Conservation (phyloP, 1,140 invertebrate species). For the Heliconius himera region DNA sequence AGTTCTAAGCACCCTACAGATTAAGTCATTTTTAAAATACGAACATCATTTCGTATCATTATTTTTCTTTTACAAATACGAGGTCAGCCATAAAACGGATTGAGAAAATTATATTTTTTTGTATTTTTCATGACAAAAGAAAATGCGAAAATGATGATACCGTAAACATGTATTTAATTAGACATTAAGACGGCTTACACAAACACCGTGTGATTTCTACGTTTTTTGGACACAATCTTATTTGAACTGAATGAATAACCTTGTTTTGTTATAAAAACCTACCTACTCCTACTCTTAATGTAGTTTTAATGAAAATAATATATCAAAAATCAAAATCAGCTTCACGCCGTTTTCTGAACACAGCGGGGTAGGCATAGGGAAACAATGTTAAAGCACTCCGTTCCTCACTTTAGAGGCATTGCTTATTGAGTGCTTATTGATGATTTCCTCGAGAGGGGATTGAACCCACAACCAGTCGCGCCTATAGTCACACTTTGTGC, state of each 20-base stretch:
- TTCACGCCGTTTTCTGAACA: too few species aligned
- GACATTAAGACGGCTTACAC: constrained; percentile 18
- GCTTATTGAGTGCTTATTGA: too few species aligned
- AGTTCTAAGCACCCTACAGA: background rate
- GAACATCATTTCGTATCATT: background rate
- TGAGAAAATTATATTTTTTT: too few species aligned
- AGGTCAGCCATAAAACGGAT: too few species aligned
- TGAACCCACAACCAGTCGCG: too few species aligned
- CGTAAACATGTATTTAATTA: constrained; percentile 35
- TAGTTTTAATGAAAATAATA: background rate
- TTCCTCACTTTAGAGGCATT: too few species aligned
- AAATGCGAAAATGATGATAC: constrained; percentile 55
- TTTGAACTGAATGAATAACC: background rate
- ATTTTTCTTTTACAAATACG: background rate
- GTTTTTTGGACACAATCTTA: background rate
- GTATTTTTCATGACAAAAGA: constrained; percentile 23
- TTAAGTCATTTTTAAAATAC: background rate
- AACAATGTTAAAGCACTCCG: too few species aligned
- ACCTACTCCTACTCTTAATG: too few species aligned
- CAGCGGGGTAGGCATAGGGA: too few species aligned
- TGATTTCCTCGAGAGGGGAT: too few species aligned
- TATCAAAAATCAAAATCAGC: background rate
- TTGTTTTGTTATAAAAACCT: background rate
- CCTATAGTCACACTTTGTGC: too few species aligned
- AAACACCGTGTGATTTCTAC: background rate